Evolutionary conservation across 1,140 invertebrate species (phyloP), one percentile per base, ranked within the genome.

Genomic region (Chymomyza costata): DNA sequence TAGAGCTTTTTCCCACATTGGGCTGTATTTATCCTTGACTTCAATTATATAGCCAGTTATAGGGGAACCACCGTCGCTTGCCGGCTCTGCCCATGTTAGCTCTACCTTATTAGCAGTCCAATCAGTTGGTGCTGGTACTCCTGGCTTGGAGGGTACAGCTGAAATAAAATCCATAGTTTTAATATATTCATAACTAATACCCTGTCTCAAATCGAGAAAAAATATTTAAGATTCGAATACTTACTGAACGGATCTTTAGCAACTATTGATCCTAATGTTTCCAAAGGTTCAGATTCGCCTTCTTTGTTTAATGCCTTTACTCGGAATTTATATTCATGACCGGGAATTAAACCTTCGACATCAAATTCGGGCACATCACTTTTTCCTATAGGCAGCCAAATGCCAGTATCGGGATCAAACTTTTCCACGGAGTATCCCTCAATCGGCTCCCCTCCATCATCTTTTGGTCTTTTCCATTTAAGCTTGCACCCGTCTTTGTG

Each of bases 271-370:
- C 93, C 92, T 63, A 94, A 90, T 10, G 96, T 97, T 84, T 97
- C 95, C 15, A 99, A 87, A n/a, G 97, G 97, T 82, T 98, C 95
- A 13, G 96, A 98, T 87, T 97, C 95, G 30, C 97, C 97, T 87
- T 99, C 95, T 68, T 95, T 96, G 85, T 99, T 99, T 6, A 98
- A 87, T 6, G 98, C 98, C 78, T 97, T 97, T 1, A 99, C 97
- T 50, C 97, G 90, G 91, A 99, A 99, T 87, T 97, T 95, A 86
- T 99, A 99, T 81, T 98, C 95, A 82, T 98, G 95, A 49, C 97
- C 97, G 51, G 96, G 93, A 52, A 93, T 94, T 28, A 97, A 85
- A 15, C 94, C 94, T 55, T 93, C 92, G 0, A 97, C 95, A 86
- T 94, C 93, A 89, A 95, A 92, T 85, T 96, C 94, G 6, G 95